Evolutionary conservation across 1,140 invertebrate genomes (phyloP).

Genomic region (Euglossa dilemma): DNA sequence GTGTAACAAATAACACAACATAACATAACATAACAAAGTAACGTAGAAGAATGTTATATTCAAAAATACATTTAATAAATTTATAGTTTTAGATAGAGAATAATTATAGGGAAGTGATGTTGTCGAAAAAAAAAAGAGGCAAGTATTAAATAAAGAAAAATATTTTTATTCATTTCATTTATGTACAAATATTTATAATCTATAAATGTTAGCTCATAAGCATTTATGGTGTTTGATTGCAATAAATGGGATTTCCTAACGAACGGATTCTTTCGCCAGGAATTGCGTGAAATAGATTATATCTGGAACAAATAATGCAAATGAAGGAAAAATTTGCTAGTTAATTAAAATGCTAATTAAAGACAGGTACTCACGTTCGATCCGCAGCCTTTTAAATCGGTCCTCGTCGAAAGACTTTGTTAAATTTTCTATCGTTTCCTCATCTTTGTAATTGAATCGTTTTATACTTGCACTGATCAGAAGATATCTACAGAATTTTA

Average conservation of each 20-base stretch:
- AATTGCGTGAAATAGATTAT: slow-evolving; percentile 69
- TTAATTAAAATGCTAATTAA: slow-evolving; percentile 6
- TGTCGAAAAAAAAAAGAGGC: no score
- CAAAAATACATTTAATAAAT: not conserved
- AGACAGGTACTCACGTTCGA: slow-evolving; percentile 58
- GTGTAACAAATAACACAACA: no score
- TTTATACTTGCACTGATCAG: slow-evolving; percentile 57
- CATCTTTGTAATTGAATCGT: slow-evolving; percentile 60
- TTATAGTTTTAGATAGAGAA: not conserved
- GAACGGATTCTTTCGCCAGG: slow-evolving; percentile 57
- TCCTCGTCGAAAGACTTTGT: slow-evolving; percentile 57
- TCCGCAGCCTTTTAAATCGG: slow-evolving; percentile 31
- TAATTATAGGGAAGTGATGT: not conserved
- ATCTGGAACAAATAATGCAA: slow-evolving; percentile 60
- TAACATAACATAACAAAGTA: not conserved
- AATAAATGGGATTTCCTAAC: not conserved
- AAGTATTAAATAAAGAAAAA: not conserved
- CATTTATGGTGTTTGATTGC: not conserved
- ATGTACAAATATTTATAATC: not conserved
- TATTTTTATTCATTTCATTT: slow-evolving; percentile 2
- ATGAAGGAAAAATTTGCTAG: slow-evolving; percentile 18
- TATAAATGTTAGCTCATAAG: not conserved
- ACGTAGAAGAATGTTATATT: not conserved
- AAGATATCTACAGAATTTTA: slow-evolving; percentile 49
- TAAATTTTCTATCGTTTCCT: slow-evolving; percentile 58